Evolutionary conservation across 1,140 invertebrate genomes (phyloP), one percentile per base, ranked within the genome.

Genomic region (Polypedilum pembai): DNA sequence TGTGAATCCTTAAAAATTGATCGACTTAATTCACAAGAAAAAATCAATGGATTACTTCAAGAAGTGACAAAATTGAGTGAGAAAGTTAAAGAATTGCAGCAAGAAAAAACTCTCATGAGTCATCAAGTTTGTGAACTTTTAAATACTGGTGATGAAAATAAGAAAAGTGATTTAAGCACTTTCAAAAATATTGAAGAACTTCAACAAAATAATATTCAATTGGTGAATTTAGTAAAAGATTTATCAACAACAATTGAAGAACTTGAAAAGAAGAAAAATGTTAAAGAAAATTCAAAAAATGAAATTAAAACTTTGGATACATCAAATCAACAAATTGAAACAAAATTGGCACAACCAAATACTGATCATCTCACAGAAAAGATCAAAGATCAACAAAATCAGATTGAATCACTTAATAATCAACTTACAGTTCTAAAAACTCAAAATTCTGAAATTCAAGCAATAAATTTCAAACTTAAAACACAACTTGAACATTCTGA

Each of bases 101-200:
- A 88, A 74, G 89, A 93, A 79, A 83, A 91, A 40, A 83, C 84
- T 18, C 92, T 95, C 84, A 85, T 94, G 24, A 87, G 89, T 10
- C 84, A 88, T 76, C 94, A 96, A 84, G 92, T 92, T 41, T 92
- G 91, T 78, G 89, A 88, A 81, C 84, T 96, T 40, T 79, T 98
- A 15, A 93, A 92, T 79, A 85, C 95, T 4, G 93, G 15, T 56
- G 45, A 12, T 12, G 8, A 56, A 15, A 56, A n/a, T 56, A 12
- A 15, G 45, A 12, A 56, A 15, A 90, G 92, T 76, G 89, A 91
- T 76, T 84, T 96, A 21, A 93, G 97, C 0, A 94, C 93, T 2
- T 98, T 97, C 79, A 88, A 87, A 76, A 91, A 93, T 78, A 92
- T 98, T 76, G 87, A 91, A 80, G 93, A 96, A 80, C 78, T 98